phyloP scores from a whole-genome alignment of 2,113 vertebrate species.

The Sclerurus mexicanus region DNA sequence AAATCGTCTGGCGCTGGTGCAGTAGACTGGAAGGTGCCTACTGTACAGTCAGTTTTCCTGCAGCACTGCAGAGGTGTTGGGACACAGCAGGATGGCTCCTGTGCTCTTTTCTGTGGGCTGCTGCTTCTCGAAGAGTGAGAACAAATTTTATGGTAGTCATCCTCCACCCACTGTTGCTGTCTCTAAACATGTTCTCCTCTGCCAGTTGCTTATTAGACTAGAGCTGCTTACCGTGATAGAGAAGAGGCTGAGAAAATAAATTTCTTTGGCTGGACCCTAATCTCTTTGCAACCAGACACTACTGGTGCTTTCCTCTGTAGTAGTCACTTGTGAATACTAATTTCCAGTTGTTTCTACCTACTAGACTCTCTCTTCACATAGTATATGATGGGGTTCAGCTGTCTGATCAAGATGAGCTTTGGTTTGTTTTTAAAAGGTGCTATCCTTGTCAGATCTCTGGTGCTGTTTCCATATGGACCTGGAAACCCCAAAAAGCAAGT shows the following conservation, averaged over 20 bases:
- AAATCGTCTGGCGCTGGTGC: constrained; percentile 56
- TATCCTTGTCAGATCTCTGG: not conserved
- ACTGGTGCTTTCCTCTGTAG: not conserved
- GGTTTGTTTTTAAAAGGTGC: not conserved
- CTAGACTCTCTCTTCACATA: not conserved
- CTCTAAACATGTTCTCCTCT: not conserved
- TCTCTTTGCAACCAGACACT: not conserved
- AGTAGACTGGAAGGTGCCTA: constrained; percentile 50
- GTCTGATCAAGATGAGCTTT: not conserved
- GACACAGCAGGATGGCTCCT: not conserved
- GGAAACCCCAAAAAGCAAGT: not conserved
- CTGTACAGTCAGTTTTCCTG: not conserved
- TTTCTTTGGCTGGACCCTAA: not conserved
- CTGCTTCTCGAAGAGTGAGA: not conserved
- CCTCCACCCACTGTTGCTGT: not conserved
- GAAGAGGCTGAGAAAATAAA: not conserved
- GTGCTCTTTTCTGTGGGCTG: not conserved
- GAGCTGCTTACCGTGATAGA: not conserved
- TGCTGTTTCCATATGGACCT: not conserved
- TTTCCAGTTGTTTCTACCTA: not conserved
- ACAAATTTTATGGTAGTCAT: not conserved
- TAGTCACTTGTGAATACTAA: not conserved
- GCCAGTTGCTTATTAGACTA: not conserved
- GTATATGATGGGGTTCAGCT: not conserved
- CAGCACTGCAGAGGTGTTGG: not conserved